These are phyloP conservation scores for Spinus pinus DNA, from an alignment of 2,797 vertebrate species.

Conservation along the genomic window DNA sequence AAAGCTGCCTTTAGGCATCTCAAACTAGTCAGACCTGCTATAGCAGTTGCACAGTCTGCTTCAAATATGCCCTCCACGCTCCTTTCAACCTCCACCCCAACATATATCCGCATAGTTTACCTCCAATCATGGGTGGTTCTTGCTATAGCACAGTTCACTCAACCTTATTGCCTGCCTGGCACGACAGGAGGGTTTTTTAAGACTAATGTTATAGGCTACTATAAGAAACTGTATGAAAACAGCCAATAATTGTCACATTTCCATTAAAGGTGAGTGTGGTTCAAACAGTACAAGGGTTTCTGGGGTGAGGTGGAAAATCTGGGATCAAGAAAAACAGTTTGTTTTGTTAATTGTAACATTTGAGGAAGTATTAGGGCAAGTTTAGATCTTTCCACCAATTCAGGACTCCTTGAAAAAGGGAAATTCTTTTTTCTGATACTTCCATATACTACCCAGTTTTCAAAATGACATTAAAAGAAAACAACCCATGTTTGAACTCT, in stretches of 20 bases:
- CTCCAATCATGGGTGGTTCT: slow-evolving; percentile 46
- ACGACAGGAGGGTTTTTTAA: neutral
- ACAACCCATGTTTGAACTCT: neutral
- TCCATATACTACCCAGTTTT: slow-evolving; percentile 4
- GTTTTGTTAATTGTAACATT: neutral
- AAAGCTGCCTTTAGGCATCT: slow-evolving; percentile 77
- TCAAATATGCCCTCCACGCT: slow-evolving; percentile 65
- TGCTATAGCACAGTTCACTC: slow-evolving; percentile 19
- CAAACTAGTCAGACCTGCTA: slow-evolving; percentile 84
- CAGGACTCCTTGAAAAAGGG: slow-evolving; percentile 34
- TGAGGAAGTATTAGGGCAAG: neutral
- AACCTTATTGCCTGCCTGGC: neutral
- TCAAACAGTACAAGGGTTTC: neutral
- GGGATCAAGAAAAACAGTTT: neutral
- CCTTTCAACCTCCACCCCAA: slow-evolving; percentile 70
- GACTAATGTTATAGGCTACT: neutral
- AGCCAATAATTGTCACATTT: neutral
- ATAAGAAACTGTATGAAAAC: neutral
- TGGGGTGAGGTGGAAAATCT: neutral
- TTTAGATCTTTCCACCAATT: neutral
- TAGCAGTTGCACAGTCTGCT: slow-evolving; percentile 69
- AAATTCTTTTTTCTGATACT: slow-evolving; percentile 8
- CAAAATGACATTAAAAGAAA: slow-evolving; percentile 31
- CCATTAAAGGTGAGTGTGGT: neutral
- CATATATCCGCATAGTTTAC: slow-evolving; percentile 70